These are phyloP conservation scores for Blastomussa wellsi DNA, from an alignment of 92 coral and sea anemone genomes.

Conservation along the genomic window DNA sequence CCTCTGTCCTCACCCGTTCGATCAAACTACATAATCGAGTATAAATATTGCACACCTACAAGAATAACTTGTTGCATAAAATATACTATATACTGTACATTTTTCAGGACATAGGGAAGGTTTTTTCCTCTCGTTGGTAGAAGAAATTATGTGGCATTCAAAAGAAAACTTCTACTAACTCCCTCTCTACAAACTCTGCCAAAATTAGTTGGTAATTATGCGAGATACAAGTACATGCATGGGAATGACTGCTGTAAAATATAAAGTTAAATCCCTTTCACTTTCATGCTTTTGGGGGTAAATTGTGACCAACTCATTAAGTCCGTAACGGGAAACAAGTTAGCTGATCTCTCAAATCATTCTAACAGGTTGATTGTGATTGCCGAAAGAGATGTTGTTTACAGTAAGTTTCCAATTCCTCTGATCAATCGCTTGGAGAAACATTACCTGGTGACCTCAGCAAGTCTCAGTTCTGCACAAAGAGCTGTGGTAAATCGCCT, in stretches of 20 bases:
- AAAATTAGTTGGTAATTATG: neutral
- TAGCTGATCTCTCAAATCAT: neutral
- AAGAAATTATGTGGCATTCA: too few relatives aligned
- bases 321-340: too few relatives aligned
- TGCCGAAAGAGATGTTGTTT: slow-evolving; percentile 85
- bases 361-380: slow-evolving; percentile 72
- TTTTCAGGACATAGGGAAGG: neutral
- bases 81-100: too few relatives aligned
- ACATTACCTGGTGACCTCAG: slow-evolving; percentile 75
- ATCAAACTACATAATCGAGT: too few relatives aligned
- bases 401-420: slow-evolving; percentile 77
- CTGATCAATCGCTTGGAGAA: slow-evolving; percentile 86
- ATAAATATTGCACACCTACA: neutral
- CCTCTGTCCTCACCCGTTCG: too few relatives aligned
- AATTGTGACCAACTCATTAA: too few relatives aligned
- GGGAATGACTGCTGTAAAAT: neutral
- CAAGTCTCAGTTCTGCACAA: slow-evolving; percentile 68
- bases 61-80: neutral
- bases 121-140: too few relatives aligned
- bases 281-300: neutral
- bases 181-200: neutral
- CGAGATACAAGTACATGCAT: neutral
- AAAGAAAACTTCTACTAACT: neutral
- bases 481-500: slow-evolving; percentile 43
- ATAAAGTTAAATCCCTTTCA: too few relatives aligned